These are phyloP conservation scores for Megaleporinus macrocephalus DNA, from an alignment of 2,113 vertebrate species.

Conservation along the genomic window DNA sequence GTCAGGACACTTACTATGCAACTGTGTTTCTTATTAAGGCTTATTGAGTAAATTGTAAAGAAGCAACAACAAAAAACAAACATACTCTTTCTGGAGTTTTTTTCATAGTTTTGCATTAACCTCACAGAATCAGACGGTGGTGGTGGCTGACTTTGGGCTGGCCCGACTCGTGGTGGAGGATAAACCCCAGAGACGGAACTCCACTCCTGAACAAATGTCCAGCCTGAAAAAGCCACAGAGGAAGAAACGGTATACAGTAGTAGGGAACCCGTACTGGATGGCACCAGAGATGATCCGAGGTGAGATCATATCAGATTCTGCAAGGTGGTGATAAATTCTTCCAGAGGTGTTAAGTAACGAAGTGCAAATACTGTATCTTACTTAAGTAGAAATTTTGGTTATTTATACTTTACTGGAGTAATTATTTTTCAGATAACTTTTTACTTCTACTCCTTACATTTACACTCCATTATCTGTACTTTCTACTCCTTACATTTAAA, in stretches of 20 bases:
- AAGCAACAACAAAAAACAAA: no score
- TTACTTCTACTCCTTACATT: no score
- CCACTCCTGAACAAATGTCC: conserved; percentile 63
- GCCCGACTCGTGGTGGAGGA: conserved; percentile 88
- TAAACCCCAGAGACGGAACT: conserved; percentile 70
- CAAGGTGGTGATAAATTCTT: not conserved
- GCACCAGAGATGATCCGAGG: conserved; percentile 98
- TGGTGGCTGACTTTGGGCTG: conserved; percentile 96
- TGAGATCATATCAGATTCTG: conserved; percentile 62
- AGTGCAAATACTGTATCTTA: no score
- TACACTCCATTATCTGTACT: no score
- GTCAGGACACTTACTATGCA: conserved; percentile 66
- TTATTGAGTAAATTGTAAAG: no score
- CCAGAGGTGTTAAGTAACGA: no score
- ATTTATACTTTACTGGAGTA: no score
- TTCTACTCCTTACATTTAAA: no score
- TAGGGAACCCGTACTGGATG: conserved; percentile 99
- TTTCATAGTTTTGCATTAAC: conserved; percentile 1
- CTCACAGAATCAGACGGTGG: conserved; percentile 79
- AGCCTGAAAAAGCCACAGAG: conserved; percentile 86
- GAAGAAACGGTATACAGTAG: conserved; percentile 94
- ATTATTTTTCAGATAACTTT: no score
- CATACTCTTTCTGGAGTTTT: not conserved
- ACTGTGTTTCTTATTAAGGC: not conserved
- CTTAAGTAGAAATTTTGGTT: no score